Evolutionary conservation across 2,888 invertebrate genomes (phyloP), one percentile per base, ranked within the genome.

Genomic region (Halictus quadricinctus): DNA sequence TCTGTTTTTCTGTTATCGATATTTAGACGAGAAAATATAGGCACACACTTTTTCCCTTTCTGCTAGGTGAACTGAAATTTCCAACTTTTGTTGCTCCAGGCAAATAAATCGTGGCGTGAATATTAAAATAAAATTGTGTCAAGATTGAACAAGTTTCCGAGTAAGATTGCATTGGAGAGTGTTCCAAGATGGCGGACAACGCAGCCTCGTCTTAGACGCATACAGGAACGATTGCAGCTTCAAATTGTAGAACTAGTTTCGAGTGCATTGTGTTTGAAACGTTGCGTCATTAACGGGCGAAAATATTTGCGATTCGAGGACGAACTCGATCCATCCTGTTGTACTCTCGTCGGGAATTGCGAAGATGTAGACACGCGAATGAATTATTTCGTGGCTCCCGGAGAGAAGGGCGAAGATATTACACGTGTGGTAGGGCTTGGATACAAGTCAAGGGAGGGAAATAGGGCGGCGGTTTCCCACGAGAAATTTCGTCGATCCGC

Each of bases 401-500:
- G n/a, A 54, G n/a, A 15, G 41, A 64, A 10, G 15, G 58, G 46
- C 18, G 54, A 76, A 64, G 80, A 76, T 76, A 80, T 83, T 80
- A 66, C 29, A 76, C 18, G 10, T 54, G 54, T 54, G 25, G 29
- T 18, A 25, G 54, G 29, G 29, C 6, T 8, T 29, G 75, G 50
- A 81, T 75, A 75, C 79, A 79, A 82, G 75, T 58, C 54, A 3
- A 6, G 50, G 70, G 12, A 25, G 21, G 54, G 50, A 84, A 75
- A 50, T 76, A 46, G 79, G 81, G 70, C 82, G 79, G 76, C 84
- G 85, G 85, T 89, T 85, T 89, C 89, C 89, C 89, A 89, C 85
- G 89, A 89, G 89, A 87, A 89, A 89, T 89, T 89, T 87, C 82
- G 74, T 78, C 84, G 85, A 87, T 84, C 83, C 70, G 79, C 74